phyloP scores from a whole-genome alignment of 1,140 invertebrate species.

The Apis dorsata region DNA sequence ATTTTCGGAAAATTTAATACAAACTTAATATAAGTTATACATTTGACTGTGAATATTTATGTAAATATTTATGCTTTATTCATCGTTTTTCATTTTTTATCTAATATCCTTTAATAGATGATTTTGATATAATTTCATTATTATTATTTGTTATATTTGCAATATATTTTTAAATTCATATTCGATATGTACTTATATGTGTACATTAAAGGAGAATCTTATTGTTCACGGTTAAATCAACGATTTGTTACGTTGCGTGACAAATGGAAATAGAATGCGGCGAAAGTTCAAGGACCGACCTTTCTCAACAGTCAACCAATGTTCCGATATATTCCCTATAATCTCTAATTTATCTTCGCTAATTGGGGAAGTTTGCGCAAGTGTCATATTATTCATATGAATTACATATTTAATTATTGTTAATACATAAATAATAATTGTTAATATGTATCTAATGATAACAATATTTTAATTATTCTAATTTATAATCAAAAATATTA shows the following conservation, averaged over 20 bases:
- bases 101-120: not conserved
- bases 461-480: not conserved
- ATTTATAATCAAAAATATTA: not conserved
- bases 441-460: not conserved
- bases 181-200: not conserved
- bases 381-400: not conserved
- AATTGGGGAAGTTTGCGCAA: not conserved
- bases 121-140: not conserved
- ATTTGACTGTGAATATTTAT: not conserved
- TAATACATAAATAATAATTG: not conserved
- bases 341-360: constrained; percentile 9
- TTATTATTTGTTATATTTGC: not conserved
- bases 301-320: constrained; percentile 60
- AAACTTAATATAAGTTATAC: not conserved
- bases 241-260: constrained; percentile 66
- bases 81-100: not conserved
- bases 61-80: not conserved
- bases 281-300: constrained; percentile 70
- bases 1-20: not conserved
- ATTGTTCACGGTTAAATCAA: constrained; percentile 53
- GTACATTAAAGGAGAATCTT: not conserved
- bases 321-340: constrained; percentile 24
- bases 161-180: not conserved
- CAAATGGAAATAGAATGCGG: constrained; percentile 67
- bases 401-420: not conserved